These are phyloP conservation scores for Tiaroga cobitis DNA, from an alignment of 2,797 vertebrate species.

Conservation along the genomic window DNA sequence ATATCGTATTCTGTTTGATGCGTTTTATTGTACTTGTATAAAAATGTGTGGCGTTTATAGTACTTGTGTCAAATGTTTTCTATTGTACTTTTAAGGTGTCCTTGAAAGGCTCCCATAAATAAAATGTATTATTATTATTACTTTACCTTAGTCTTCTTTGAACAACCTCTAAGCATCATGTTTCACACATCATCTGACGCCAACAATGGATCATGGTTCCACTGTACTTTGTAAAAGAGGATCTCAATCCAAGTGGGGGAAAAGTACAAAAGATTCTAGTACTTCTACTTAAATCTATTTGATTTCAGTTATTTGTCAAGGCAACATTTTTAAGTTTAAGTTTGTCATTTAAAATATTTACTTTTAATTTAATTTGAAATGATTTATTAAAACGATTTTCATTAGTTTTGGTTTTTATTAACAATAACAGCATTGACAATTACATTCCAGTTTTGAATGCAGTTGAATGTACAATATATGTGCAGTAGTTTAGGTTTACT, in stretches of 20 bases:
- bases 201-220: background rate
- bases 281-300: background rate
- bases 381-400: too few relatives aligned
- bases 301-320: background rate
- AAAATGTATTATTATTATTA: background rate
- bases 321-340: background rate
- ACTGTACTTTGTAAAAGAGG: background rate
- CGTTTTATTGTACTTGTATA: background rate
- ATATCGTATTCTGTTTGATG: background rate
- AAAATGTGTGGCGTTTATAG: background rate
- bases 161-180: background rate
- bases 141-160: background rate
- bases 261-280: too few relatives aligned
- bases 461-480: background rate
- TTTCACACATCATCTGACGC: too few relatives aligned
- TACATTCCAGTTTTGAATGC: background rate
- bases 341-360: too few relatives aligned
- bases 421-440: background rate
- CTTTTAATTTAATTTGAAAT: too few relatives aligned
- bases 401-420: too few relatives aligned
- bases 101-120: background rate
- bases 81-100: background rate
- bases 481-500: background rate
- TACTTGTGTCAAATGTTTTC: background rate
- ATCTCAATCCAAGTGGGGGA: background rate